Evolutionary conservation across 92 coral and sea anemone species (phyloP), one percentile per base, ranked within the genome.

Genomic region (Parazoanthus swiftii): DNA sequence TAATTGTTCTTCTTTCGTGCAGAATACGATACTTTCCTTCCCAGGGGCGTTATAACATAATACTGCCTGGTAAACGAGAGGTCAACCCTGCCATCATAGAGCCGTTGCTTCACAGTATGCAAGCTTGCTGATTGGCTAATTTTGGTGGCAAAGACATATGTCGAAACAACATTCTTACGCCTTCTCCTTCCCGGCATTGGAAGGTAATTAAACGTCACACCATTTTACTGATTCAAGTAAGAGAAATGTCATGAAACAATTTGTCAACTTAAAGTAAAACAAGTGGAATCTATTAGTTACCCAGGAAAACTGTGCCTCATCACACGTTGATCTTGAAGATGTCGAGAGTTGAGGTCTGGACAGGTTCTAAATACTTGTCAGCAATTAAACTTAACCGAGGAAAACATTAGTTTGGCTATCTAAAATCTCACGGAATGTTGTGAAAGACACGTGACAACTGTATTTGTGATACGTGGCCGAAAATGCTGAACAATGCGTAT

Each of bases 21-120:
- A 84, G 78, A 84, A 72, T 70, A 48, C 87, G 79, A 84, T 70
- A 71, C 68, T 84, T 14, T 21, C 79, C n/a, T 44, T 42, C 87
- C 87, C 44, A 75, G 77, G 87, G 87, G 87, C 87, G 79, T 84
- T 84, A 84, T 48, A 84, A 84, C 78, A 84, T 84, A 70, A 84
- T 84, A 84, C 87, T 84, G 46, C 79, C 59, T 3, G 43, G 79
- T 84, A 84, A 84, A 84, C 87, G 87, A 71, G 79, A 71, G 87
- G 87, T 84, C 87, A 84, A 70, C 37, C 78, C n/a, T 42, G 67
- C 66, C 65, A 70, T 83, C 65, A 76, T 36, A 76, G 48, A 10
- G 51, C 80, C 46, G 25, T 76, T 76, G 80, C 80, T 66, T 70
- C 74, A 68, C 86, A 70, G 78, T 72, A 48, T 77, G 87, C 38